phyloP scores from a whole-genome alignment of 2,888 invertebrate genomes.

The Crepidodera aurea region DNA sequence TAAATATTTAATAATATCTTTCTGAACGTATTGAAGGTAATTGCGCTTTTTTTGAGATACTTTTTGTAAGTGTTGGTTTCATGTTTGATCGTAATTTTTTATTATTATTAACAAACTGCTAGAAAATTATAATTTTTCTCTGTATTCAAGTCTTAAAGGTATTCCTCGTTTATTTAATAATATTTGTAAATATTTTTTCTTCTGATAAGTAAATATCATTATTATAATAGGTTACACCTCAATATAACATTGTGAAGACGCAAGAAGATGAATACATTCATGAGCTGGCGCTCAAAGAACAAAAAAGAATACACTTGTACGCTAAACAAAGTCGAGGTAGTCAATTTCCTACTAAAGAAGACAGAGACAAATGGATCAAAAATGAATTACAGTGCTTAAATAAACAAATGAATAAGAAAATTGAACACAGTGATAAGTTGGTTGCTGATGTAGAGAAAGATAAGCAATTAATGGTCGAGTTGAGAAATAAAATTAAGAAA shows the following conservation, averaged over 20 bases:
- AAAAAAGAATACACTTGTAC: constrained; percentile 94
- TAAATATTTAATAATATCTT: too few species aligned
- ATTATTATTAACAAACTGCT: too few species aligned
- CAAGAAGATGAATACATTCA: constrained; percentile 92
- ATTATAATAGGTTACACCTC: constrained; percentile 80
- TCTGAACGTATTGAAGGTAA: too few species aligned
- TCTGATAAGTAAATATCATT: too few species aligned
- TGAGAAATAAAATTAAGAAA: constrained; percentile 71
- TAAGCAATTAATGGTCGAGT: constrained; percentile 73
- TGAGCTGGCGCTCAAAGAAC: constrained; percentile 89
- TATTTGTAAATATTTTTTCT: too few species aligned
- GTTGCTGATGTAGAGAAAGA: constrained; percentile 89
- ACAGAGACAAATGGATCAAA: constrained; percentile 94
- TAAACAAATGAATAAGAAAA: constrained; percentile 94
- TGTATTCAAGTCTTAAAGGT: too few species aligned
- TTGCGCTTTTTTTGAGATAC: too few species aligned
- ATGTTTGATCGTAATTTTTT: too few species aligned
- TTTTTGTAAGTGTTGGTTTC: too few species aligned
- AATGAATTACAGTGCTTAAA: constrained; percentile 92
- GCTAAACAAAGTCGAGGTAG: constrained; percentile 98
- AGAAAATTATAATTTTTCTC: too few species aligned
- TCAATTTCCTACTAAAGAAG: constrained; percentile 93
- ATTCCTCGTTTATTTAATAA: too few species aligned
- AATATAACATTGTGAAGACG: constrained; percentile 93
- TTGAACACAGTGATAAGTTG: constrained; percentile 87